Conservation (phyloP, 2,113 vertebrate species). For the Zosterops hypoxanthus region DNA sequence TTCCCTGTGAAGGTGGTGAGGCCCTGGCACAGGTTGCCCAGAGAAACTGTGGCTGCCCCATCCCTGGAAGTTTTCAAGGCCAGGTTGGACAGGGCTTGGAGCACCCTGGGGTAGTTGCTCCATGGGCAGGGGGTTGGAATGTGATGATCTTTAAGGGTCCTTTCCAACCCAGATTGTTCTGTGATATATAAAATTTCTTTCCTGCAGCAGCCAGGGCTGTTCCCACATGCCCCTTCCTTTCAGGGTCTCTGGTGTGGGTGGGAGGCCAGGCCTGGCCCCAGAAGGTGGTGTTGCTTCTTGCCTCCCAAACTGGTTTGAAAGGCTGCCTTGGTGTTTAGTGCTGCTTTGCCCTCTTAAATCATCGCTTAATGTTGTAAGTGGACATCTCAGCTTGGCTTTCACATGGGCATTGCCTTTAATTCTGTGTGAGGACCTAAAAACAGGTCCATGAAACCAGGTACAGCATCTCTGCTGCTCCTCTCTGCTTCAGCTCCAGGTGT, state of each 20-base stretch:
- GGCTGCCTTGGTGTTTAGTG: background rate
- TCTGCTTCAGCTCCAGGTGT: background rate
- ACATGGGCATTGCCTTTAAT: accelerated
- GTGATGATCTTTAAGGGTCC: background rate
- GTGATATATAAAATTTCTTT: accelerated
- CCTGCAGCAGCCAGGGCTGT: background rate
- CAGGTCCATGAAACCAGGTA: accelerated
- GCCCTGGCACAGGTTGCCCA: background rate
- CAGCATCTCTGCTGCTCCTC: background rate
- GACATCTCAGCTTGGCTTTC: background rate
- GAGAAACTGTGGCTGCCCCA: background rate
- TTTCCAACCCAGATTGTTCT: background rate
- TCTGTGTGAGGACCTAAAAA: background rate
- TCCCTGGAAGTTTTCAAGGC: background rate
- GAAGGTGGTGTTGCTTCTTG: background rate
- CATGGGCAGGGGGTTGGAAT: background rate
- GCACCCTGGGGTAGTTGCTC: accelerated
- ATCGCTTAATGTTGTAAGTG: background rate
- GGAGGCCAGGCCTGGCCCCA: background rate
- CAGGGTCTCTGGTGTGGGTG: background rate
- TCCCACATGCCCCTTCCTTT: accelerated
- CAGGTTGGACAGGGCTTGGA: background rate
- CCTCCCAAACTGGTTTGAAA: background rate
- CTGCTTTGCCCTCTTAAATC: background rate
- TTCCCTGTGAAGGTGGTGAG: background rate